Conservation (phyloP, 64 coral and sea anemone genomes). For the Cladopsammia gracilis region DNA sequence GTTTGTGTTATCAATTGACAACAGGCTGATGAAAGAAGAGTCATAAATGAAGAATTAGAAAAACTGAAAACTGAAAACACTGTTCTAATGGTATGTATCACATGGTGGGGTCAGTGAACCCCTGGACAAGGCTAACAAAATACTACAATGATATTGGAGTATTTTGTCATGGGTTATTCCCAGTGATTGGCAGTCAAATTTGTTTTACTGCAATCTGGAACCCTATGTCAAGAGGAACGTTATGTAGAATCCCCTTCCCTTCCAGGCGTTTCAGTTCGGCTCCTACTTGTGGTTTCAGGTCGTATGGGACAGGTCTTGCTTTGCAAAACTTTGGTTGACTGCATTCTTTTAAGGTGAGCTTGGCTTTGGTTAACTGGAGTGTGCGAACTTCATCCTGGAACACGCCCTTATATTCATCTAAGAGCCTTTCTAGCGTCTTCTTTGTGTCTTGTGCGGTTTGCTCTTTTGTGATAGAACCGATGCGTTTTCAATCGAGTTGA, state of each 20-base stretch:
- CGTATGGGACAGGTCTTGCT: constrained; percentile 43
- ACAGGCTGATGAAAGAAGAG: background rate
- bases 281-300: constrained; percentile 20
- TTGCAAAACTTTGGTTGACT: constrained; percentile 1
- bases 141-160: background rate
- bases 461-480: constrained; percentile 3
- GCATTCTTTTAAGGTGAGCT: background rate
- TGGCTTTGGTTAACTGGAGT: background rate
- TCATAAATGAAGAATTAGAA: constrained; percentile 41
- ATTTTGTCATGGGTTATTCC: background rate
- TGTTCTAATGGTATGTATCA: constrained; percentile 33
- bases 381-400: constrained; percentile 13
- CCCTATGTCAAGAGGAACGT: too few relatives aligned
- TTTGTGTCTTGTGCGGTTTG: background rate
- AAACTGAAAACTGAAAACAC: constrained; percentile 64
- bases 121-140: background rate
- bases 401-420: constrained; percentile 8
- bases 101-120: background rate
- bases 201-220: too few relatives aligned
- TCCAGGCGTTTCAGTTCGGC: constrained; percentile 4
- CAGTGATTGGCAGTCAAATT: too few relatives aligned
- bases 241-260: constrained; percentile 21
- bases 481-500: constrained; percentile 12
- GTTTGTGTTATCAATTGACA: background rate
- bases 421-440: background rate